Evolutionary conservation across 1,140 invertebrate genomes (phyloP).

Genomic region (Cheumatopsyche charites): DNA sequence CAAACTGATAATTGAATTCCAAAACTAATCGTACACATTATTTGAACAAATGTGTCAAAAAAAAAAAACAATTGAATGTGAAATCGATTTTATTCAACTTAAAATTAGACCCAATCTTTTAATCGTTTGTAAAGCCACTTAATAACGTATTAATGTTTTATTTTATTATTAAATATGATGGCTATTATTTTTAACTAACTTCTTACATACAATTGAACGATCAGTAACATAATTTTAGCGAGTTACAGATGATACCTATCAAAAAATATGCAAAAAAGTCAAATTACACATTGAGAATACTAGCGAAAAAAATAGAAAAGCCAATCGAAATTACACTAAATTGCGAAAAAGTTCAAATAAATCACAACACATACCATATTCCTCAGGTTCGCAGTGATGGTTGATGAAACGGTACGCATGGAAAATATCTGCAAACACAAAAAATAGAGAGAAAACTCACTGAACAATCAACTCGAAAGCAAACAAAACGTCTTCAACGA

Average conservation of each 20-base stretch:
- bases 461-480: not conserved
- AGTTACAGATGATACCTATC: no score
- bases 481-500: not conserved
- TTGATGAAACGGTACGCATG: slow-evolving; percentile 45
- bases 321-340: no score
- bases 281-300: no score
- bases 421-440: slow-evolving; percentile 44
- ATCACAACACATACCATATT: slow-evolving; percentile 42
- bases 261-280: no score
- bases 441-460: not conserved
- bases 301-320: no score
- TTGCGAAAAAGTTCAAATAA: no score
- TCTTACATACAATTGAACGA: no score
- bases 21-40: not conserved
- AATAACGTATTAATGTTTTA: not conserved
- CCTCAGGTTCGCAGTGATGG: slow-evolving; percentile 43
- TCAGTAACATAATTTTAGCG: no score
- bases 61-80: slow-evolving; percentile 2
- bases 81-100: not conserved
- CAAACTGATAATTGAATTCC: not conserved
- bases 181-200: no score
- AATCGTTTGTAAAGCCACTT: not conserved
- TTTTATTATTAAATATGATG: slow-evolving; percentile 10
- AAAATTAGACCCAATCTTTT: not conserved
- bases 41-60: not conserved